Percentiles rank a stretch among this genome's conserved stretches.
Evolutionary conservation across 64 coral and sea anemone species (phyloP).

Genomic region (Montipora capricornis): DNA sequence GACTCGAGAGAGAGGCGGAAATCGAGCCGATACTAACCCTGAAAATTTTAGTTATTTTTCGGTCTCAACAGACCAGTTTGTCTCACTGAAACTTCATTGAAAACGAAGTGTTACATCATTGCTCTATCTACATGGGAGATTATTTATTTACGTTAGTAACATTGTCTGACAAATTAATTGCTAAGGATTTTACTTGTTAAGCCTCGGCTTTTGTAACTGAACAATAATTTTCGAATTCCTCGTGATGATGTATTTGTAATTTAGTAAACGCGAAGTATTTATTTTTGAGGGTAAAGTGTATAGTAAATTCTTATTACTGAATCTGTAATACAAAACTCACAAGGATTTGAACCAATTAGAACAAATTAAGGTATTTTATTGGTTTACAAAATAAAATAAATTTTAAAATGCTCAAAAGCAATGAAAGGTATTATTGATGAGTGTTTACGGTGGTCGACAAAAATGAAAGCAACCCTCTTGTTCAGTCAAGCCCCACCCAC

Average conservation of each 20-base stretch:
- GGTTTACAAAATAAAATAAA: not conserved
- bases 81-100: too few relatives aligned
- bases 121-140: too few relatives aligned
- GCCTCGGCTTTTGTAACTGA: not conserved
- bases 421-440: not conserved
- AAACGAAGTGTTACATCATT: too few relatives aligned
- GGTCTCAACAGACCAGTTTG: too few relatives aligned
- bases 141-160: too few relatives aligned
- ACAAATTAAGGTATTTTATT: slow-evolving; percentile 17
- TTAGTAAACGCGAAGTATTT: slow-evolving; percentile 13
- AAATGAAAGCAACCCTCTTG: too few relatives aligned
- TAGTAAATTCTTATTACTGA: not conserved
- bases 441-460: too few relatives aligned
- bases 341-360: not conserved
- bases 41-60: too few relatives aligned
- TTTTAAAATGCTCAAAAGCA: slow-evolving; percentile 1
- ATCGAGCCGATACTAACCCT: too few relatives aligned
- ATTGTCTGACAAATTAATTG: not conserved
- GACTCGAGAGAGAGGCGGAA: too few relatives aligned
- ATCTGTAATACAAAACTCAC: not conserved
- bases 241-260: slow-evolving; percentile 19
- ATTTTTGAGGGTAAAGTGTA: not conserved
- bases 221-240: not conserved
- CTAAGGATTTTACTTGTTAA: not conserved
- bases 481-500: too few relatives aligned